phyloP scores from a whole-genome alignment of 1,140 invertebrate species.

The Muscidifurax raptorellus region DNA sequence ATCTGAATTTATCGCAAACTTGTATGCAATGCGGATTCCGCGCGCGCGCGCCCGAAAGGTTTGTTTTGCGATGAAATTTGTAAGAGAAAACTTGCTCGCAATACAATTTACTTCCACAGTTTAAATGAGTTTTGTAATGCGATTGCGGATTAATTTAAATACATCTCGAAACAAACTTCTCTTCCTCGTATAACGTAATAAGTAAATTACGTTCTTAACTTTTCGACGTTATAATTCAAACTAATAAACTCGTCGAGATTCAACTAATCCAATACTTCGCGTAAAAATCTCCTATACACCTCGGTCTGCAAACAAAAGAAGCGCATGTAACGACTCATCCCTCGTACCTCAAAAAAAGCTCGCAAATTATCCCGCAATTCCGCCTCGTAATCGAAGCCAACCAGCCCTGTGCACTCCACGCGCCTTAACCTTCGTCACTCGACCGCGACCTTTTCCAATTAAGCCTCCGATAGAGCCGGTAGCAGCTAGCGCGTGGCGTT shows the following conservation, averaged over 20 bases:
- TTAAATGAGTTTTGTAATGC: not conserved
- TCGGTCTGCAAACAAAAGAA: no score
- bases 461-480: not conserved
- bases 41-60: no score
- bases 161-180: not conserved
- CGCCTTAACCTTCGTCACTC: not conserved
- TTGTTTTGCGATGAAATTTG: not conserved
- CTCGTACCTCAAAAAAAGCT: not conserved
- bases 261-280: no score
- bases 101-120: not conserved
- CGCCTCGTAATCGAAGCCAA: not conserved
- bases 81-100: not conserved
- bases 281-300: no score
- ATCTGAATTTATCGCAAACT: no score
- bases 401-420: no score
- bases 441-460: slow-evolving; percentile 7
- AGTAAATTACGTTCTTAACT: not conserved
- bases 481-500: not conserved
- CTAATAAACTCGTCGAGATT: no score
- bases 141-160: not conserved
- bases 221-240: not conserved
- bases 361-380: not conserved
- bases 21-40: no score
- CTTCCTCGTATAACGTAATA: not conserved
- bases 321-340: no score